Evolutionary conservation across 2,888 invertebrate species (phyloP).

Genomic region (Pegoplata infirma): DNA sequence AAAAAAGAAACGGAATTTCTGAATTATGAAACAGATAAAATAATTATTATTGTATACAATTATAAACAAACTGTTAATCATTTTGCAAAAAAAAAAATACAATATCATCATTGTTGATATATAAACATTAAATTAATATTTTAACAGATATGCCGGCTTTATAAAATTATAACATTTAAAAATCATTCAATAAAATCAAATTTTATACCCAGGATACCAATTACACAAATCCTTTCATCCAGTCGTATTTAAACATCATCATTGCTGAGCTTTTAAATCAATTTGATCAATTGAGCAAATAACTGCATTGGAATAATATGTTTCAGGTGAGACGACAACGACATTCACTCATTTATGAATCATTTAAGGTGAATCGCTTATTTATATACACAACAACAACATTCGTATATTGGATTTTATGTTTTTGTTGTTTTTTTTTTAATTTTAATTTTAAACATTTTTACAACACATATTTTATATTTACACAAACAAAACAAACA

Average conservation of each 20-base stretch:
- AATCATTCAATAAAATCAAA: too few relatives aligned
- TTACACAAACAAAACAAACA: conserved; percentile 14
- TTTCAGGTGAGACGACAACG: conserved; percentile 43
- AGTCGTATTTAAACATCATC: too few relatives aligned
- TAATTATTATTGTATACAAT: not conserved
- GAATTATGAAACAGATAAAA: too few relatives aligned
- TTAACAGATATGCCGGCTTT: not conserved
- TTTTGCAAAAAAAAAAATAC: not conserved
- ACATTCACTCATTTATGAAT: conserved; percentile 34
- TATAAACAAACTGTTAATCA: not conserved
- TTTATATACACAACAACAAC: conserved; percentile 6
- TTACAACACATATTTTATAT: conserved; percentile 5
- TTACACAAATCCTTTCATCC: not conserved
- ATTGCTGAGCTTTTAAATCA: conserved; percentile 4
- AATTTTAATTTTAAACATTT: conserved; percentile 13
- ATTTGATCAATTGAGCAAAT: conserved; percentile 5
- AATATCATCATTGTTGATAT: not conserved
- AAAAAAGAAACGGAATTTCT: not conserved
- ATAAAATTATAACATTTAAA: not conserved
- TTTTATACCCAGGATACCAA: not conserved
- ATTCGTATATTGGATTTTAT: conserved; percentile 27
- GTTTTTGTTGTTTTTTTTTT: too few relatives aligned
- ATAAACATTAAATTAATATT: not conserved
- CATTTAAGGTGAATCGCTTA: conserved; percentile 17
- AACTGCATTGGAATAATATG: conserved; percentile 10